Evolutionary conservation across 1,140 invertebrate species (phyloP).

Genomic region (Dreissena rostriformis): DNA sequence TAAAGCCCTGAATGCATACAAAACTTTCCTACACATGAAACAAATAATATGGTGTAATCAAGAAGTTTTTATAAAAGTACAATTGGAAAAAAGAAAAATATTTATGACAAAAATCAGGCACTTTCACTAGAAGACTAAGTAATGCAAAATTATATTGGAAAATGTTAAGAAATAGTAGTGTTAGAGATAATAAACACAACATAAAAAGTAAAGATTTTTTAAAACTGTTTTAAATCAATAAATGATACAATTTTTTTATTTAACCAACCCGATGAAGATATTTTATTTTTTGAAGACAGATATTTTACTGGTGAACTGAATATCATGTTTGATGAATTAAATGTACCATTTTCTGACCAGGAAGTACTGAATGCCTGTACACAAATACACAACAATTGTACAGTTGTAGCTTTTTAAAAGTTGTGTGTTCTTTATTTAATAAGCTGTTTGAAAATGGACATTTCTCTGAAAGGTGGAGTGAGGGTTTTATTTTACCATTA

Average conservation of each 20-base stretch:
- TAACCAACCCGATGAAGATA: background rate
- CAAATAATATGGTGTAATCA: background rate
- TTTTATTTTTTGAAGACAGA: background rate
- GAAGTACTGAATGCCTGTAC: slow-evolving; percentile 2
- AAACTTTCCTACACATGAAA: background rate
- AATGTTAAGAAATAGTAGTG: background rate
- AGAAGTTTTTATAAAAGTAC: slow-evolving; percentile 18
- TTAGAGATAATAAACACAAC: slow-evolving; percentile 1
- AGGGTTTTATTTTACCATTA: slow-evolving; percentile 26
- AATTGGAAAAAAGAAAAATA: slow-evolving; percentile 3
- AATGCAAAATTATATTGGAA: slow-evolving; percentile 40
- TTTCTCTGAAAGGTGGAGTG: slow-evolving; percentile 1
- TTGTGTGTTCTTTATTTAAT: slow-evolving; percentile 19
- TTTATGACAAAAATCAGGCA: slow-evolving; percentile 12
- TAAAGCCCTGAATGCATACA: slow-evolving; percentile 18
- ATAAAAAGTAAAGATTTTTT: background rate
- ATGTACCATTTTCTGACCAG: background rate
- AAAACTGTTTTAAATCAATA: background rate
- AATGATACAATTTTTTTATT: background rate
- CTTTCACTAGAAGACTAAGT: slow-evolving; percentile 6
- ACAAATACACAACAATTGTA: background rate
- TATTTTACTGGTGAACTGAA: background rate
- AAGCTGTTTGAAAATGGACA: slow-evolving; percentile 12
- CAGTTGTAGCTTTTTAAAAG: background rate
- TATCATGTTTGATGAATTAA: slow-evolving; percentile 32